Evolutionary conservation across 2,113 vertebrate species (phyloP).

Genomic region (Oryzias curvinotus): DNA sequence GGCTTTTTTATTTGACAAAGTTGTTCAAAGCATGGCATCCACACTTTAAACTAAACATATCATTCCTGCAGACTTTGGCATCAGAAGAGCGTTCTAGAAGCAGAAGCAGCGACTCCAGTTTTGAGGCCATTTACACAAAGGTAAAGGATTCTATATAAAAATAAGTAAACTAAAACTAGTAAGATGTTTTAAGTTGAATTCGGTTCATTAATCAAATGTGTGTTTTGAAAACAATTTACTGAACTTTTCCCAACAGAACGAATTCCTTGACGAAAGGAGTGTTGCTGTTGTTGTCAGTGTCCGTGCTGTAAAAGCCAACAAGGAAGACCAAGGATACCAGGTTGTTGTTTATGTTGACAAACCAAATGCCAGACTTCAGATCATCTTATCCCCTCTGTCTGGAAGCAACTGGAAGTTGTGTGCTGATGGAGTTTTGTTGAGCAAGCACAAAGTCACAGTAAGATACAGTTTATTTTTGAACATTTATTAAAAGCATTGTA

Average conservation of each 20-base stretch:
- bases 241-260: slow-evolving; percentile 40
- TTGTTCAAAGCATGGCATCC: no score
- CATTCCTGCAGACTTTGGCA: slow-evolving; percentile 11
- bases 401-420: slow-evolving; percentile 79
- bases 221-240: no score
- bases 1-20: no score
- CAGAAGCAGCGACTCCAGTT: slow-evolving; percentile 61
- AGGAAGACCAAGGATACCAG: slow-evolving; percentile 73
- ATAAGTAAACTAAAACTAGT: no score
- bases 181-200: no score
- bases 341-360: slow-evolving; percentile 70
- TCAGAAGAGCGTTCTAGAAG: slow-evolving; percentile 23
- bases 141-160: slow-evolving; percentile 30
- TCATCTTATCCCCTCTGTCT: slow-evolving; percentile 74
- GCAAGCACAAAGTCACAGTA: slow-evolving; percentile 78
- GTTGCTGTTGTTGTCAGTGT: slow-evolving; percentile 56
- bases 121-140: slow-evolving; percentile 55
- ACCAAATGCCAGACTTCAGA: slow-evolving; percentile 67
- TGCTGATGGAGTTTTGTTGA: slow-evolving; percentile 75
- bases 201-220: no score
- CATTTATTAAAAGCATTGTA: neutral
- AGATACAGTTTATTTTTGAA: slow-evolving; percentile 21
- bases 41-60: neutral
- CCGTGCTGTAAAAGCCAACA: slow-evolving; percentile 61
- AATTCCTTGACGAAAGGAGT: slow-evolving; percentile 62